These are phyloP conservation scores for Campylomormyrus numenius DNA, from an alignment of 2,113 vertebrate genomes.

Conservation along the genomic window DNA sequence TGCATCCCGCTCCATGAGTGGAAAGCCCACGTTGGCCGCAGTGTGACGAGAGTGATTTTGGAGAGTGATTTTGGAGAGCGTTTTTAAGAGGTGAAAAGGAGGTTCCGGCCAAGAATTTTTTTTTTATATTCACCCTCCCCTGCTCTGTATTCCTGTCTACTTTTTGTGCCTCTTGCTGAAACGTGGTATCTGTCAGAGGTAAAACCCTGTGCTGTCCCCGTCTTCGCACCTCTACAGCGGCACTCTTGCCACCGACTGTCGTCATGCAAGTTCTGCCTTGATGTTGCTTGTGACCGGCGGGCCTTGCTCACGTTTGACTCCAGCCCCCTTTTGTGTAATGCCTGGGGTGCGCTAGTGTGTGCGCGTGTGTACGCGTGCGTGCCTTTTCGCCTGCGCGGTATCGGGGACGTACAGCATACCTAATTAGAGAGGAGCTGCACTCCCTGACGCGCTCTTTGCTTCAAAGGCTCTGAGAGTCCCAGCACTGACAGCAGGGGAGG, in stretches of 20 bases:
- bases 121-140: not conserved
- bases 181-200: not conserved
- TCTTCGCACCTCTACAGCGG: not conserved
- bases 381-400: not conserved
- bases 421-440: constrained; percentile 17
- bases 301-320: not conserved
- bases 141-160: not conserved
- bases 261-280: not conserved
- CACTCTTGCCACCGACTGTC: not conserved
- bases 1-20: constrained; percentile 12
- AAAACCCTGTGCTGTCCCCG: not conserved
- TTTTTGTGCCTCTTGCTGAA: not conserved
- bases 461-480: constrained; percentile 24
- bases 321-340: not conserved
- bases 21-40: constrained; percentile 7
- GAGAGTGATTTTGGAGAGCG: not conserved
- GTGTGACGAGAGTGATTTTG: constrained; percentile 9
- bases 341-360: not conserved
- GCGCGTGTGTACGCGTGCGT: not conserved
- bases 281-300: not conserved
- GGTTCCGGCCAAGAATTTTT: not conserved
- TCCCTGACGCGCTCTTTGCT: constrained; percentile 6
- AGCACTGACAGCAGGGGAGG: constrained; percentile 20
- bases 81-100: constrained; percentile 30
- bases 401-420: not conserved